A percentile compares a stretch with the other conserved stretches of the same genome.
phyloP scores from a whole-genome alignment of 2,113 vertebrate species.

The Martes martes region DNA sequence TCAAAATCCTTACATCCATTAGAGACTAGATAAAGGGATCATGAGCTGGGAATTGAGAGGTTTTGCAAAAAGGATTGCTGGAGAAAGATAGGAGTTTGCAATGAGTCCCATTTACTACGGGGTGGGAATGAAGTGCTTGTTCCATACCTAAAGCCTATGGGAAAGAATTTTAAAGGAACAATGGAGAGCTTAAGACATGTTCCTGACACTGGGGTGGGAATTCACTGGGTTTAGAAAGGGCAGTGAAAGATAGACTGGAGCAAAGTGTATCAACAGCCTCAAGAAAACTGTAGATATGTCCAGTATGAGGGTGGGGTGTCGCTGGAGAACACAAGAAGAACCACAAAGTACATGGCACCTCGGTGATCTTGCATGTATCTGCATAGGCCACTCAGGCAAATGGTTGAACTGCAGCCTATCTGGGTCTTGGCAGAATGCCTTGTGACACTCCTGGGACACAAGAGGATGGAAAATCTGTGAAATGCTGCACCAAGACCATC shows the following conservation, averaged over 20 bases:
- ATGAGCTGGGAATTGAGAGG: background rate
- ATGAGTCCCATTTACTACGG: background rate
- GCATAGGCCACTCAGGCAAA: background rate
- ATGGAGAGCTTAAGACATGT: background rate
- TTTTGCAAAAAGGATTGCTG: background rate
- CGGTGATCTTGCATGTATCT: background rate
- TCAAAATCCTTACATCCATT: background rate
- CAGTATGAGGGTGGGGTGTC: background rate
- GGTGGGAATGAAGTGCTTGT: background rate
- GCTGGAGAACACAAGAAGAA: background rate
- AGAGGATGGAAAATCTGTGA: background rate
- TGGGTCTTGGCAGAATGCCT: background rate
- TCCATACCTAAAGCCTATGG: background rate
- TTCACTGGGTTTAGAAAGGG: background rate
- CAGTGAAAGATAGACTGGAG: background rate
- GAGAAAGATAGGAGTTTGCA: background rate
- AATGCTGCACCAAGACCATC: background rate
- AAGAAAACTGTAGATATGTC: background rate
- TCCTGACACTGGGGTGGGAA: background rate
- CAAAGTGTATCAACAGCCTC: background rate
- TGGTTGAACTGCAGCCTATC: background rate
- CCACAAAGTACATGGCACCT: rapidly evolving
- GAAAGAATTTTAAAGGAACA: background rate
- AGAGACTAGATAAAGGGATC: background rate
- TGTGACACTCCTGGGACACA: background rate